Conservation (phyloP, 2,888 invertebrate species). For the Nyleta sp. region DNA sequence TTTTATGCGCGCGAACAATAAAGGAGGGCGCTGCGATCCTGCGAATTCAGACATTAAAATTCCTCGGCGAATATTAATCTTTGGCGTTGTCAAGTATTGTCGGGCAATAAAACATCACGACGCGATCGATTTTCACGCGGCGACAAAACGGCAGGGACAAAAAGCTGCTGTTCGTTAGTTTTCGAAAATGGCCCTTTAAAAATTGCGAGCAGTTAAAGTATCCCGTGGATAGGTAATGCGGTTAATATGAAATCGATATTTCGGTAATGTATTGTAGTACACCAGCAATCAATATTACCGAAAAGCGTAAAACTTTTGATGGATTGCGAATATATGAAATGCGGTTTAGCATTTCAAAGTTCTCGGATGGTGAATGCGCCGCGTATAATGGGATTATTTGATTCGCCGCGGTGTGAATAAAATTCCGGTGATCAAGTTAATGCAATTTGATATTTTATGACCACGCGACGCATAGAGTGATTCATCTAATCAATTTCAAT, state of each 20-base stretch:
- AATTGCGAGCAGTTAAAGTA: background rate
- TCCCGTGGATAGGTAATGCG: background rate
- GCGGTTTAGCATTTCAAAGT: conserved; percentile 4
- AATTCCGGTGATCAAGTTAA: background rate
- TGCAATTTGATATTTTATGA: conserved; percentile 2
- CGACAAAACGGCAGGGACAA: conserved; percentile 1
- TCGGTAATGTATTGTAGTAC: background rate
- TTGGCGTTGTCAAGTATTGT: background rate
- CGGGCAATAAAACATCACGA: background rate
- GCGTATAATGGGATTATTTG: background rate
- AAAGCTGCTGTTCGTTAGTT: no score
- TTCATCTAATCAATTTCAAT: background rate
- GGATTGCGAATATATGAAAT: conserved; percentile 1
- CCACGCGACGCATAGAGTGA: background rate
- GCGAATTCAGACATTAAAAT: conserved; percentile 23
- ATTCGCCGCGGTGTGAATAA: background rate
- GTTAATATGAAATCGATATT: background rate
- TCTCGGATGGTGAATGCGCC: background rate
- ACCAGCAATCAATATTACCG: conserved; percentile 1
- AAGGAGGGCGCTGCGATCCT: no score
- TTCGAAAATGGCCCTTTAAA: background rate
- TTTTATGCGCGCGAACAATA: conserved; percentile 23
- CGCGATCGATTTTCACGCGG: background rate
- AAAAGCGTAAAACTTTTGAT: background rate
- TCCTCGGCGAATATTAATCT: conserved; percentile 20